phyloP scores from a whole-genome alignment of 2,888 invertebrate species.

The Platypus cylindrus region DNA sequence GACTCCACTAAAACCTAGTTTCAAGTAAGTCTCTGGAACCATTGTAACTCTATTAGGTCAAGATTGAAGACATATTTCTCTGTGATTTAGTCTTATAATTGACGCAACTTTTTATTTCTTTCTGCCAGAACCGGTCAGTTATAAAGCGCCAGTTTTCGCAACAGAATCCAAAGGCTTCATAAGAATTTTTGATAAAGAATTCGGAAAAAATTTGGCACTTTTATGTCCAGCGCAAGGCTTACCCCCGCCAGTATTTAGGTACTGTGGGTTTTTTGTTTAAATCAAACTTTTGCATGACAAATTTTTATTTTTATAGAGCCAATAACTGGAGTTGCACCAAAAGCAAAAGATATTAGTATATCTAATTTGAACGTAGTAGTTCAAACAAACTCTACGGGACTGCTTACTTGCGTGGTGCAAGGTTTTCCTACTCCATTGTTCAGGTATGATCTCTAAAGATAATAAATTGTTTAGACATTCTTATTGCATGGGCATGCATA shows the following conservation, averaged over 20 bases:
- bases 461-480: too few relatives aligned
- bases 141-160: constrained; percentile 39
- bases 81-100: too few relatives aligned
- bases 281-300: neutral
- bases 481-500: too few relatives aligned
- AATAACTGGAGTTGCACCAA: constrained; percentile 35
- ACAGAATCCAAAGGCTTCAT: constrained; percentile 37
- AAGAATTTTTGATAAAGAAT: constrained; percentile 31
- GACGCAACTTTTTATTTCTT: too few relatives aligned
- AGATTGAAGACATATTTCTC: too few relatives aligned
- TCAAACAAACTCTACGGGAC: constrained; percentile 25
- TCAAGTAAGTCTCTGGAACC: constrained; percentile 60
- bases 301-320: constrained; percentile 32
- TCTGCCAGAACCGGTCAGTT: constrained; percentile 45
- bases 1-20: constrained; percentile 55
- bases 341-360: constrained; percentile 37
- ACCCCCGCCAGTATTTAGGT: constrained; percentile 53
- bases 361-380: constrained; percentile 35
- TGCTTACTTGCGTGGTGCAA: constrained; percentile 39
- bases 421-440: constrained; percentile 49
- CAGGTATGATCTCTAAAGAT: constrained; percentile 38
- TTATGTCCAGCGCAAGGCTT: constrained; percentile 46
- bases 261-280: constrained; percentile 20
- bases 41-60: too few relatives aligned
- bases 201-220: constrained; percentile 33